Base-by-base conservation (phyloP, 2,888 invertebrate species). In the Ochlodes sylvanus region DNA sequence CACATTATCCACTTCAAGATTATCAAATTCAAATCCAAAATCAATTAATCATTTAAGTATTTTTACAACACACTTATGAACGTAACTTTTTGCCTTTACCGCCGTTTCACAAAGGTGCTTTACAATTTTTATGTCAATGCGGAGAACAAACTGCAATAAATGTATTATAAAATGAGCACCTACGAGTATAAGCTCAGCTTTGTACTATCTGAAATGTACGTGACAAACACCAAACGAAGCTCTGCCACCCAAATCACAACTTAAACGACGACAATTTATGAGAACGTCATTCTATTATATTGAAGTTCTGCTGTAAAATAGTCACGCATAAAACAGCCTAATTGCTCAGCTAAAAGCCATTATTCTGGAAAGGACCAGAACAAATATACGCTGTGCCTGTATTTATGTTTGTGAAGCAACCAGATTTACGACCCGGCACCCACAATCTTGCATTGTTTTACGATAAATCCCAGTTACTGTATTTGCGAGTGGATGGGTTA, bases 401-500 rank as follows among this genome's bases (percentile, higher is more conserved):
- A 67, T 67, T 67, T 67, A 61, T 61, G 66, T 67, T 67, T 61
- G 66, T 60, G 66, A 61, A 60, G 60, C 66, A n/a, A 55, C 66
- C 32, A 55, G 41, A 67, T 67, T 61, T 61, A 67, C 66, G 60
- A 60, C 34, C 60, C 17, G 27, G 52, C 60, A 60, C 66, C 50
- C 60, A 55, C 66, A 67, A 66, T 66, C 66, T 66, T 66, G 66
- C 58, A 66, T 66, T 66, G 65, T 66, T 66, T 66, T 66, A 66
- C 58, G 44, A 66, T 66, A 60, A 66, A 66, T 66, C 52, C 52
- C 27, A 14, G 47, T 56, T 52, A 65, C 65, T 58, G 58, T 52
- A 47, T 54, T 42, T 34, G 52, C 52, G 65, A 58, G 52, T 65
- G 50, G 21, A 32, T 32, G 66, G 58, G 50, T 65, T 60, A 34